Percentiles rank a stretch among this genome's conserved stretches.
Evolutionary conservation across 1,140 invertebrate species (phyloP).

Genomic region (Orchesella cincta): DNA sequence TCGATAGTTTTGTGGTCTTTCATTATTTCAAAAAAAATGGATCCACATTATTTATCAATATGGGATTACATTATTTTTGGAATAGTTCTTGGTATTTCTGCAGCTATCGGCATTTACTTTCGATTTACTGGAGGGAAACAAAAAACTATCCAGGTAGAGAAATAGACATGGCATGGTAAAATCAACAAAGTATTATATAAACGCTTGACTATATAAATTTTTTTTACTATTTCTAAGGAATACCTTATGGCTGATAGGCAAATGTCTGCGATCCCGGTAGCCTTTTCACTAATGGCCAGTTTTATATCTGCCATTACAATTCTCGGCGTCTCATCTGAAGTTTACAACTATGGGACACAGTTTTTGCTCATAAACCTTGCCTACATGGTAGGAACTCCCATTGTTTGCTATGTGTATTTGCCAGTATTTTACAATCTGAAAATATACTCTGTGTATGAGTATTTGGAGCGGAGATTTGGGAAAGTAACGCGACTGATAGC

Average conservation of each 20-base stretch:
- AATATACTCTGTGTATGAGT: conserved; percentile 16
- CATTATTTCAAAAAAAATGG: not conserved
- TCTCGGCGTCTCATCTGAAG: conserved; percentile 82
- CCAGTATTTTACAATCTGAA: conserved; percentile 23
- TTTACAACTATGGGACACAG: conserved; percentile 78
- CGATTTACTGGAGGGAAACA: conserved; percentile 82
- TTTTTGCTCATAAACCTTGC: conserved; percentile 71
- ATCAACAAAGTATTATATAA: no score
- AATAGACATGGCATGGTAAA: not conserved
- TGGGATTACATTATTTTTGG: conserved; percentile 69
- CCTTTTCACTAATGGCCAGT: conserved; percentile 79
- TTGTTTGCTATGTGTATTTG: not conserved
- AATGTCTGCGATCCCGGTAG: conserved; percentile 73
- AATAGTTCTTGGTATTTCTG: conserved; percentile 65
- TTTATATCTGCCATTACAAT: conserved; percentile 71
- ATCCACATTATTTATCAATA: not conserved
- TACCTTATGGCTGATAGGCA: conserved; percentile 77
- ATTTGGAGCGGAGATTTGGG: conserved; percentile 41
- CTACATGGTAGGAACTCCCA: not conserved
- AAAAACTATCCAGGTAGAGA: conserved; percentile 75
- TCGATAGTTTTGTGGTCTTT: no score
- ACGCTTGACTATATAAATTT: no score
- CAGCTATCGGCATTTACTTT: conserved; percentile 77
- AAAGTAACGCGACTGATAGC: conserved; percentile 14
- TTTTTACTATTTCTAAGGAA: conserved; percentile 69